Percentiles rank a stretch among this genome's conserved stretches.
Conservation (phyloP, 2,888 invertebrate genomes). For the Pterostichus madidus region DNA sequence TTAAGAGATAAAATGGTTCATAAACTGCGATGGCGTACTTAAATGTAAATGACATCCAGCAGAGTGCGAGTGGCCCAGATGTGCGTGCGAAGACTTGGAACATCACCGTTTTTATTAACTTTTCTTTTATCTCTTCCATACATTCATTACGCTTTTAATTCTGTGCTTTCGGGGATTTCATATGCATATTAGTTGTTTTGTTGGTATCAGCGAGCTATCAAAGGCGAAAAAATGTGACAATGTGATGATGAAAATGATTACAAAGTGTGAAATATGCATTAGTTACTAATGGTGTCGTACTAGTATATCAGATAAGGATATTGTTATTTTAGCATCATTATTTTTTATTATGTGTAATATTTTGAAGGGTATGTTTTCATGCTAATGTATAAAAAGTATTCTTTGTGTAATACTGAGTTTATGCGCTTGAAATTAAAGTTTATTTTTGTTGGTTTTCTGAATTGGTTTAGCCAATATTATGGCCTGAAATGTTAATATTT, state of each 20-base stretch:
- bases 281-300: neutral
- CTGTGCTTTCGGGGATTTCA: conserved; percentile 38
- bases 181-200: conserved; percentile 40
- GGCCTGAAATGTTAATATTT: too few relatives aligned
- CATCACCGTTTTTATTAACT: conserved; percentile 34
- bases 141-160: conserved; percentile 24
- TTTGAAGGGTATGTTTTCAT: too few relatives aligned
- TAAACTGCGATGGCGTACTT: conserved; percentile 62
- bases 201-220: neutral
- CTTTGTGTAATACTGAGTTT: too few relatives aligned
- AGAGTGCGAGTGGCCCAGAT: conserved; percentile 17
- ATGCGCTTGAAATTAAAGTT: too few relatives aligned
- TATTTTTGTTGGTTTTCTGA: too few relatives aligned
- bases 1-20: conserved; percentile 63
- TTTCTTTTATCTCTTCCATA: conserved; percentile 46
- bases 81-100: conserved; percentile 13
- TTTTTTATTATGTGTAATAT: too few relatives aligned
- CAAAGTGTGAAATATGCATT: conserved; percentile 32
- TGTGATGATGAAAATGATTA: conserved; percentile 1
- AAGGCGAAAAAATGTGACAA: conserved; percentile 30
- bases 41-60: conserved; percentile 55
- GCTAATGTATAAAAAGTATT: too few relatives aligned
- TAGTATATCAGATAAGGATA: neutral
- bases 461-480: too few relatives aligned
- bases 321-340: neutral